Evolutionary conservation across 2,888 invertebrate genomes (phyloP).

Genomic region (Ichneumoninae sp.): DNA sequence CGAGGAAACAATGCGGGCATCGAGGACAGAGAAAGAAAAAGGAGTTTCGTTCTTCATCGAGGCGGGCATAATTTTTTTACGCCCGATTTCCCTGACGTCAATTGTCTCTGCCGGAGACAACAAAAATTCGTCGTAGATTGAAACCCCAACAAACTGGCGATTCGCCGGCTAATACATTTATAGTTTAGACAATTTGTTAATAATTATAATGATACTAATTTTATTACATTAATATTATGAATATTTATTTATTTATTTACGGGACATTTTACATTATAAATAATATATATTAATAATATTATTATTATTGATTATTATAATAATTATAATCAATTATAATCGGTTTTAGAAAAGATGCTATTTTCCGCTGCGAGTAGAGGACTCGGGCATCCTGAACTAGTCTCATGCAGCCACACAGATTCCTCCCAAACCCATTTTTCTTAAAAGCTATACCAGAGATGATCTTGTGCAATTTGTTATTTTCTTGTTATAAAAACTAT

Average conservation of each 20-base stretch:
- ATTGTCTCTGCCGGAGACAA: neutral
- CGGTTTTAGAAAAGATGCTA: too few species aligned
- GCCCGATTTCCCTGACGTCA: conserved; percentile 7
- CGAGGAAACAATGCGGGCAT: conserved; percentile 15
- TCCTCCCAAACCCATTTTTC: too few species aligned
- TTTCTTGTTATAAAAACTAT: too few species aligned
- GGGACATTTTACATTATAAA: too few species aligned
- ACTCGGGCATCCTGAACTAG: too few species aligned
- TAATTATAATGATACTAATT: too few species aligned
- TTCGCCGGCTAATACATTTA: neutral
- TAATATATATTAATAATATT: neutral
- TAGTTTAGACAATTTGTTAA: neutral
- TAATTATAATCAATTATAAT: neutral
- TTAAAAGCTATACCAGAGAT: too few species aligned
- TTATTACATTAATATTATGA: neutral
- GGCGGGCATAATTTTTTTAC: conserved; percentile 12
- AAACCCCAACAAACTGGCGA: neutral
- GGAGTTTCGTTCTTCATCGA: conserved; percentile 16
- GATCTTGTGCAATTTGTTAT: too few species aligned
- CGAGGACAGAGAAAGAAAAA: conserved; percentile 5
- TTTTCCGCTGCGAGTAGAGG: too few species aligned
- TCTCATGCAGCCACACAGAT: too few species aligned
- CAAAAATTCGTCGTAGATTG: neutral
- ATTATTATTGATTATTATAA: neutral
- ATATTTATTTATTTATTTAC: too few species aligned